These are phyloP conservation scores for Drosophila cracens DNA, from an alignment of 2,888 invertebrate genomes.

Conservation along the genomic window DNA sequence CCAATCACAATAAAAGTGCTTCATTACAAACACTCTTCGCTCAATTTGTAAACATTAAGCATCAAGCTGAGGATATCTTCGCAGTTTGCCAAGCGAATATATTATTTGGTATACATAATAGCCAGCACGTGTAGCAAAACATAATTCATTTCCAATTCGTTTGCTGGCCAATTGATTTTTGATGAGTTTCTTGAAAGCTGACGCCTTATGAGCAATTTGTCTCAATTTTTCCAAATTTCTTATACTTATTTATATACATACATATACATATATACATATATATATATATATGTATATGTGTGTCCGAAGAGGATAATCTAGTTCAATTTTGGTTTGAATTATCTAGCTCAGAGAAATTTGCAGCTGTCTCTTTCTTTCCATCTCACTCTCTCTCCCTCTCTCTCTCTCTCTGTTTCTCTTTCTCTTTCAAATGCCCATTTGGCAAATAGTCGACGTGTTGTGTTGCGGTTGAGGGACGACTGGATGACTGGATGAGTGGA, in stretches of 20 bases:
- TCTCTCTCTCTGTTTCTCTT: not conserved
- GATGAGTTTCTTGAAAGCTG: constrained; percentile 37
- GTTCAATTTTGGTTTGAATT: constrained; percentile 21
- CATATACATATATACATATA: not conserved
- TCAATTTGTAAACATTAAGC: not conserved
- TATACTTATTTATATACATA: not conserved
- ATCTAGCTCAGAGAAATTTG: not conserved
- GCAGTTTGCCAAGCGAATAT: not conserved
- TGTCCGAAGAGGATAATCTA: constrained; percentile 14
- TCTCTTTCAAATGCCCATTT: constrained; percentile 26
- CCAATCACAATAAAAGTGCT: not conserved
- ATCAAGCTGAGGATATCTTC: not conserved
- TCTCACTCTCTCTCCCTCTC: not conserved
- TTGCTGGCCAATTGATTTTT: constrained; percentile 44
- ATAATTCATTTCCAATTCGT: constrained; percentile 11
- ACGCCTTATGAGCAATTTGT: constrained; percentile 31
- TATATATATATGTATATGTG: not conserved
- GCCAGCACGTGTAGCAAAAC: not conserved
- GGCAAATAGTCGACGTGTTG: constrained; percentile 43
- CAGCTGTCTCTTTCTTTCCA: constrained; percentile 1
- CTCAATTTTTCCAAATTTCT: constrained; percentile 6
- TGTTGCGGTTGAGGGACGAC: constrained; percentile 39
- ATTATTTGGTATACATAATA: not conserved
- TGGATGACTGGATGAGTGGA: constrained; percentile 12
- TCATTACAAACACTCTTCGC: not conserved